Evolutionary conservation across 2,113 vertebrate species (phyloP), one percentile per base, ranked within the genome.

Genomic region (Etheostoma cragini): DNA sequence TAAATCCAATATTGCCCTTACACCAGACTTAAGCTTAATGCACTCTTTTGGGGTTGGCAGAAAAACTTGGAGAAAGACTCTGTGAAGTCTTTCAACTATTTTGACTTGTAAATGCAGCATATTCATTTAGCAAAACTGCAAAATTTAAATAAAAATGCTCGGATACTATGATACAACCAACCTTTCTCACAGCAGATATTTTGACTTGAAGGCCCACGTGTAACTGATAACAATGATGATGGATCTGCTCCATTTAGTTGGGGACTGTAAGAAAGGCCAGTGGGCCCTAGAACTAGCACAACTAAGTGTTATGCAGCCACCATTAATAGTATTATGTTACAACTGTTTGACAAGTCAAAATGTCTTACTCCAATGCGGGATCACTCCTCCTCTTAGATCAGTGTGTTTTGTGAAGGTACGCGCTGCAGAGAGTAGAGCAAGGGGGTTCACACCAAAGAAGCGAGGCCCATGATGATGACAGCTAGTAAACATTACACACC

Each of bases 391-490:
- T 61, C 15, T 50, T 14, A 26, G 7, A 30, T 62, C 12, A n/a
- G 33, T 5, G 35, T 3, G 14, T 30, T 5, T 49, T 38, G 11
- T 49, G 45, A 38, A 46, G 15, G 33, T 42, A n/a, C 16, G 26
- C 0, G 6, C 75, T 22, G 68, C 49, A 6, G 26, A 60, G 45
- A 17, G 33, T 4, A 26, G 38, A 63, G 81, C n/a, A 35, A 56
- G 52, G 16, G 35, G 15, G 46, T 35, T 50, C 33, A 35, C 46
- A 33, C 42, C 15, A 7, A 16, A n/a, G 57, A 22, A 26, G 46
- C 30, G 22, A 50, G 1, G 15, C 68, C 19, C 10, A n/a, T 26
- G 65, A 60, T 75, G 78, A 54, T 68, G 73, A 84, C 47, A 81
- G 42, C 35, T 6, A 10, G 54, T 47, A n/a, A 60, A 78, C 22